phyloP scores from a whole-genome alignment of 2,888 invertebrate genomes.

The Alsophila aescularia region DNA sequence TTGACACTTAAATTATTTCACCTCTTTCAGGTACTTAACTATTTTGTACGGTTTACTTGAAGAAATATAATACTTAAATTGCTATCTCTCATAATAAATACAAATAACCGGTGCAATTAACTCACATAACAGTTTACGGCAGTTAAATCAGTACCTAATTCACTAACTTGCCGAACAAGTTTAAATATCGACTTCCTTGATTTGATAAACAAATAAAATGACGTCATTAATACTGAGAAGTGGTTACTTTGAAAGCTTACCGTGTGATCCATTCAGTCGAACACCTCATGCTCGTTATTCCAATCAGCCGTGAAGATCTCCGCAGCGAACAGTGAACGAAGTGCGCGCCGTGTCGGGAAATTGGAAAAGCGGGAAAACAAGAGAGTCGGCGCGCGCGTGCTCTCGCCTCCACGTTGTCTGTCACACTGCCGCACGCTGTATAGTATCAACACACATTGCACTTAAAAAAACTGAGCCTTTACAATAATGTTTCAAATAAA shows the following conservation, averaged over 20 bases:
- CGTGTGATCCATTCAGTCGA: conserved; percentile 14
- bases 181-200: conserved; percentile 12
- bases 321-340: conserved; percentile 19
- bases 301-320: conserved; percentile 27
- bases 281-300: conserved; percentile 16
- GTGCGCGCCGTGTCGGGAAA: conserved; percentile 27
- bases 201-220: conserved; percentile 16
- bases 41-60: too few species aligned
- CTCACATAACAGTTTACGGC: not conserved
- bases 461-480: not conserved
- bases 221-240: not conserved
- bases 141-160: not conserved
- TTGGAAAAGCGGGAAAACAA: conserved; percentile 35
- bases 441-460: not conserved
- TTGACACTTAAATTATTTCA: too few species aligned
- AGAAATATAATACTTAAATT: too few species aligned
- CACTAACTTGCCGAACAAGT: conserved; percentile 10
- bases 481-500: not conserved
- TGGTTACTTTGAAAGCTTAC: conserved; percentile 16
- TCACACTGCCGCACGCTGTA: conserved; percentile 35
- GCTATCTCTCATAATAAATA: not conserved
- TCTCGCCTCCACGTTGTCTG: conserved; percentile 21
- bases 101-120: not conserved
- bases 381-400: conserved; percentile 26
- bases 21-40: too few species aligned